Base-by-base conservation (phyloP, 2,113 vertebrate species). In the Brachypodius melanocephalos region DNA sequence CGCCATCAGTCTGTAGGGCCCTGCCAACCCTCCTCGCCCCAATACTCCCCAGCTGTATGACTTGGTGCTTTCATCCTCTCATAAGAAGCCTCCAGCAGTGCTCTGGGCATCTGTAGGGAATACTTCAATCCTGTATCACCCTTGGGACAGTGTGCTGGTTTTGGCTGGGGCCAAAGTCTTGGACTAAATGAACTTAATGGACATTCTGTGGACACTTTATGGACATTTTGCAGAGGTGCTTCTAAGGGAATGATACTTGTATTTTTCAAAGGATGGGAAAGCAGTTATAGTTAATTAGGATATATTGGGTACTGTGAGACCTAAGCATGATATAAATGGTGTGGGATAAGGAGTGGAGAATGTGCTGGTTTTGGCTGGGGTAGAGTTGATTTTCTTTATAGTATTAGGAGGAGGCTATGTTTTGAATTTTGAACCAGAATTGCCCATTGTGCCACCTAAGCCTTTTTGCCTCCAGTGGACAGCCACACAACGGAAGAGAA, bases 401-500 rank as follows among this genome's bases (percentile, higher is more conserved):
- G 48, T 22, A 18, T 40, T 32, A 24, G 48, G 28, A 68, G 26
- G 17, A 48, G 21, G 9, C 40, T 55, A 3, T 19, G 8, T 55
- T 69, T 55, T 36, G 34, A 49, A 36, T 73, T 58, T 58, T 43
- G 34, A 52, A 45, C 29, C 40, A 51, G 29, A 46, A 31, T 29
- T 46, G 9, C 28, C 61, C 12, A 4, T 29, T 1, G 2, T 17
- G 7, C 25, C 81, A 17, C 28, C 42, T 29, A 62, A 61, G 28
- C 18, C 36, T 71, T 66, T 76, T 58, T 75, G 32, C 31, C 46
- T 69, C 38, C 42, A 52, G 36, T 1, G 0, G 52, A 24, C 34
- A 74, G 51, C 8, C 14, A 14, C 0, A 0, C 0, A 0, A n/a
- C 24, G 21, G 21, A n/a, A 49, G 6, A 71, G 7, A 28, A 49